Conservation (phyloP, 2,797 vertebrate species). For the Crocidura indochinensis region DNA sequence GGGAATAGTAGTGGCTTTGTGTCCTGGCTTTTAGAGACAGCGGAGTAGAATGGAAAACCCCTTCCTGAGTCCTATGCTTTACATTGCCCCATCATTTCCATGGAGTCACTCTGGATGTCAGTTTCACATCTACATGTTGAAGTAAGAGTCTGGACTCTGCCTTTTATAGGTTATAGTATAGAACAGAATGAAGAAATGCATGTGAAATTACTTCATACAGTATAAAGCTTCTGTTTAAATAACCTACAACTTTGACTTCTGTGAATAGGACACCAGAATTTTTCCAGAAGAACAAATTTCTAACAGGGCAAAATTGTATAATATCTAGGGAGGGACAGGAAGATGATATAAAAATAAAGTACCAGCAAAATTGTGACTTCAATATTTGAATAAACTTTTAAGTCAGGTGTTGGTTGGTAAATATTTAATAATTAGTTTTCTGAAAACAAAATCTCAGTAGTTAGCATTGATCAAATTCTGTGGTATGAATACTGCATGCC, state of each 20-base stretch:
- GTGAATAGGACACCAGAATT: not conserved
- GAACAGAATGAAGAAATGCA: slow-evolving; percentile 40
- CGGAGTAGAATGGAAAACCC: not conserved
- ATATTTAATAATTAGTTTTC: slow-evolving; percentile 34
- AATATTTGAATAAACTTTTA: not conserved
- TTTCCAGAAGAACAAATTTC: slow-evolving; percentile 25
- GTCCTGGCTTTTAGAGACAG: slow-evolving; percentile 62
- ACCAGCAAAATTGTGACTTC: not conserved
- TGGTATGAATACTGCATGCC: not conserved
- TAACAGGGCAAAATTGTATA: not conserved
- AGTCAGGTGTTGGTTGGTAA: not conserved
- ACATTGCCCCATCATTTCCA: not conserved
- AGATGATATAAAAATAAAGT: slow-evolving; percentile 9
- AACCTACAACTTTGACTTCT: slow-evolving; percentile 37
- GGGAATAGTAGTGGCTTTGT: slow-evolving; percentile 73
- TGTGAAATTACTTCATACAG: slow-evolving; percentile 16
- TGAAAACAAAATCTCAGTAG: not conserved
- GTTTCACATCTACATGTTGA: not conserved
- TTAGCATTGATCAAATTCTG: slow-evolving; percentile 3
- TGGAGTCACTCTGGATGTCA: not conserved
- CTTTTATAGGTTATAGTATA: not conserved
- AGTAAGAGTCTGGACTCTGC: not conserved
- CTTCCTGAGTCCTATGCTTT: not conserved
- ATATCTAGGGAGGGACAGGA: not conserved
- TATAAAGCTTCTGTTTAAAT: not conserved